These are phyloP conservation scores for Porites cylindrica DNA, from an alignment of 92 coral and sea anemone species.

Conservation along the genomic window DNA sequence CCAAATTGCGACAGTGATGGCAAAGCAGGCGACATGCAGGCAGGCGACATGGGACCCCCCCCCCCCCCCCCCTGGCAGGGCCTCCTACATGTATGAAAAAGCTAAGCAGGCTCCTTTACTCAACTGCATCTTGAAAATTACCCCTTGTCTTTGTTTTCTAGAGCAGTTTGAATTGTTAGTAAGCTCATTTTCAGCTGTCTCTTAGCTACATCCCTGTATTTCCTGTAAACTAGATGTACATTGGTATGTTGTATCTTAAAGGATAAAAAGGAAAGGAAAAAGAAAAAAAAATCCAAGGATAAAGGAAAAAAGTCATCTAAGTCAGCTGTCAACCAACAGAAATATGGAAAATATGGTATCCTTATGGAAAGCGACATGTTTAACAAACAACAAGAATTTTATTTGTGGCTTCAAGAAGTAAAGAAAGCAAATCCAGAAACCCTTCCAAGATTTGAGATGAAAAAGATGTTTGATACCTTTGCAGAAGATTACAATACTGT, in stretches of 20 bases:
- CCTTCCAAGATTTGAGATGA: conserved; percentile 85
- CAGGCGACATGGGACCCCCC: too few species aligned
- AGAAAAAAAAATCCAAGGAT: conserved; percentile 56
- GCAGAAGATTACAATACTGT: conserved; percentile 98
- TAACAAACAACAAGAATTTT: conserved; percentile 93
- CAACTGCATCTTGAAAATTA: too few species aligned
- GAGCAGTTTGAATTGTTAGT: too few species aligned
- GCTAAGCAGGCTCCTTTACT: too few species aligned
- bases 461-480: conserved; percentile 87
- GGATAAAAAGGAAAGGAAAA: conserved; percentile 49
- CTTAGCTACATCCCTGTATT: too few species aligned
- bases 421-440: conserved; percentile 86
- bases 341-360: conserved; percentile 96
- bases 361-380: conserved; percentile 89
- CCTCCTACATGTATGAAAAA: too few species aligned
- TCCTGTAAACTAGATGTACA: too few species aligned
- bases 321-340: conserved; percentile 85
- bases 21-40: too few species aligned
- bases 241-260: not conserved
- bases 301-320: conserved; percentile 65
- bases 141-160: too few species aligned
- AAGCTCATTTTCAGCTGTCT: too few species aligned
- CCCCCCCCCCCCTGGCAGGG: too few species aligned
- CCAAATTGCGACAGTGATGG: too few species aligned
- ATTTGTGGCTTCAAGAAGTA: conserved; percentile 93